A percentile compares a stretch with the other conserved stretches of the same genome.
These are phyloP conservation scores for Catharus fuscescens DNA, from an alignment of 2,113 vertebrate genomes.

Conservation along the genomic window DNA sequence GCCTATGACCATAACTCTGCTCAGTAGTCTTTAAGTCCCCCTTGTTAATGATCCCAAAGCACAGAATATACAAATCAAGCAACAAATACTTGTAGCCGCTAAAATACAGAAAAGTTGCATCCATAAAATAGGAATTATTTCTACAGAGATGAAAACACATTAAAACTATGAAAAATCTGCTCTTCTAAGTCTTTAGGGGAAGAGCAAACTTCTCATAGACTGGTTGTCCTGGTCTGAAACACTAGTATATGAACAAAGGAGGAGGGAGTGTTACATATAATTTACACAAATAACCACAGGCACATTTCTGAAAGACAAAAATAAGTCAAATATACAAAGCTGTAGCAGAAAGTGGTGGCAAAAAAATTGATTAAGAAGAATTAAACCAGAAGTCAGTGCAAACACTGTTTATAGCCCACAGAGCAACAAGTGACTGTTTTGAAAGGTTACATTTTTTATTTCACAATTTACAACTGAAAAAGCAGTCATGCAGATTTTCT, in stretches of 20 bases:
- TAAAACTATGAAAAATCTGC: neutral
- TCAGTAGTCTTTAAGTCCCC: neutral
- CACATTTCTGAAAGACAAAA: constrained; percentile 65
- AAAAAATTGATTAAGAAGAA: constrained; percentile 24
- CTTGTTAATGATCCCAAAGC: neutral
- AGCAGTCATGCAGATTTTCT: neutral
- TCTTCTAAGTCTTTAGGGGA: neutral
- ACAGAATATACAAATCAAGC: neutral
- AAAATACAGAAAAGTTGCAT: neutral
- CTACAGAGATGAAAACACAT: neutral
- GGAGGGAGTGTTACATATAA: neutral
- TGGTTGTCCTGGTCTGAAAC: neutral
- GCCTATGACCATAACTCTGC: neutral
- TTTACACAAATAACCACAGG: constrained; percentile 45
- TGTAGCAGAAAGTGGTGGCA: constrained; percentile 22
- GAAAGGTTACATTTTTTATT: neutral
- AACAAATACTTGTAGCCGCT: neutral
- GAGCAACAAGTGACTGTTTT: neutral
- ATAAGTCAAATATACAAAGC: constrained; percentile 38
- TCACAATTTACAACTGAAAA: neutral
- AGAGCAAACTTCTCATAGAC: neutral
- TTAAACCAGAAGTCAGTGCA: neutral
- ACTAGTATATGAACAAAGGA: constrained; percentile 20
- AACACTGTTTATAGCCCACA: neutral
- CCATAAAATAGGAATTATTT: neutral